These are phyloP conservation scores for Agrochola macilenta DNA, from an alignment of 2,888 invertebrate genomes.

Conservation along the genomic window DNA sequence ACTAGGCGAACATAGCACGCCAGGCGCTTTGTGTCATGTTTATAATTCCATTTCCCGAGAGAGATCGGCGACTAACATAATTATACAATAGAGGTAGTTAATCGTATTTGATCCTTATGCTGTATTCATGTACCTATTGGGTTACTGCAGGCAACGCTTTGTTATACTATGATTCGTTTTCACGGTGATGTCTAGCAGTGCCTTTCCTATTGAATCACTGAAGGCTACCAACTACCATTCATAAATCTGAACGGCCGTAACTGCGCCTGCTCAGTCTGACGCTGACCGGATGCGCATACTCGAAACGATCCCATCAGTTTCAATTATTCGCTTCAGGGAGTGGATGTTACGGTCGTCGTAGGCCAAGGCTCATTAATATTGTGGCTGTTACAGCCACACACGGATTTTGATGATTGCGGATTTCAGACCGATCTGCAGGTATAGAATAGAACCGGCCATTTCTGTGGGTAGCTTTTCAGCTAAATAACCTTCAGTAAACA, in stretches of 20 bases:
- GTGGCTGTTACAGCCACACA: neutral
- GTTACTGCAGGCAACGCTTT: conserved; percentile 31
- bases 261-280: neutral
- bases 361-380: neutral
- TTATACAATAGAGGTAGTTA: conserved; percentile 51
- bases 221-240: neutral
- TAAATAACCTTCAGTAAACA: neutral
- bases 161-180: conserved; percentile 37
- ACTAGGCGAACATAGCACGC: conserved; percentile 52
- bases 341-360: neutral
- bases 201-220: neutral
- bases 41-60: conserved; percentile 68
- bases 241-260: neutral
- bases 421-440: neutral
- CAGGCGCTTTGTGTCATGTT: conserved; percentile 64
- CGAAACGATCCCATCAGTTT: neutral
- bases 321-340: conserved; percentile 12
- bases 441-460: neutral
- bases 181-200: neutral
- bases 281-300: conserved; percentile 2
- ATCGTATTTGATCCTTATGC: conserved; percentile 53
- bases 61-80: conserved; percentile 53
- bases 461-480: neutral
- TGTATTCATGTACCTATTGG: conserved; percentile 6
- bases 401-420: neutral